Evolutionary conservation across 2,113 vertebrate species (phyloP).

Genomic region (Calonectris borealis): DNA sequence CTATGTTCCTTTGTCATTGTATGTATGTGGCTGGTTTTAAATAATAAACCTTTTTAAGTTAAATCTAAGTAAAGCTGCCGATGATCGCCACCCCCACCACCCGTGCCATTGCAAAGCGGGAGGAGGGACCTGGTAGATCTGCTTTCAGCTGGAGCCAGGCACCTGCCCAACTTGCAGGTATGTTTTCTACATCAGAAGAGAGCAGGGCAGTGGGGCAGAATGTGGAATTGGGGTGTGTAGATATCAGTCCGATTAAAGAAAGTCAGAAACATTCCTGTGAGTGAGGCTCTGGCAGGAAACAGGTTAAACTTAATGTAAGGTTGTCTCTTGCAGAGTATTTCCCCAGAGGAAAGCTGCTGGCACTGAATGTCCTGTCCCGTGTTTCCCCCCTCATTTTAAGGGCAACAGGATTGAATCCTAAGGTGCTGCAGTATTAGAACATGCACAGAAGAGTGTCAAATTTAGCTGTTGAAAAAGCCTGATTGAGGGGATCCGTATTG

Average conservation of each 20-base stretch:
- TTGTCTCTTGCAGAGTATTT: background rate
- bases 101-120: background rate
- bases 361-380: background rate
- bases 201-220: background rate
- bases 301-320: background rate
- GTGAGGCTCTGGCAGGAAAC: background rate
- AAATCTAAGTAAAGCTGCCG: background rate
- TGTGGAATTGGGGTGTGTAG: background rate
- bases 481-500: too few species aligned
- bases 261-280: background rate
- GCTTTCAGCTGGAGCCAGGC: background rate
- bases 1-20: background rate
- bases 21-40: background rate
- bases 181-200: background rate
- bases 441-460: background rate
- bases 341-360: background rate
- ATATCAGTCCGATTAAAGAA: background rate
- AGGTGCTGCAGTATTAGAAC: background rate
- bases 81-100: rapidly evolving
- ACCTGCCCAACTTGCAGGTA: background rate
- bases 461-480: background rate
- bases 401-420: background rate
- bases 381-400: background rate
- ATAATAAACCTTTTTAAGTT: background rate
- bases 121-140: background rate